Percentiles rank a stretch among this genome's conserved stretches.
phyloP scores from a whole-genome alignment of 2,888 invertebrate species.

The Nipponacmea schrenckii region DNA sequence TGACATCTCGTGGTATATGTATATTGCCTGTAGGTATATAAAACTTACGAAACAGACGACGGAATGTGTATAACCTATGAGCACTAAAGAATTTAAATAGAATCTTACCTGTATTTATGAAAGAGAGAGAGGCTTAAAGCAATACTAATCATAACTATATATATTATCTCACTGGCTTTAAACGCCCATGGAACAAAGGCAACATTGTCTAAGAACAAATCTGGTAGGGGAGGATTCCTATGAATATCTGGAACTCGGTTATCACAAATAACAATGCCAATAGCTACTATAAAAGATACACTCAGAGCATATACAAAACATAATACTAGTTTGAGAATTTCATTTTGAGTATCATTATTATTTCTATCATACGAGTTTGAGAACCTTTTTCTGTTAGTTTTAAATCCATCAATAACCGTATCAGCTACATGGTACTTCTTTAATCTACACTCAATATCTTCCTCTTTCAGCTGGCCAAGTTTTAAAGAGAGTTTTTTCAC shows the following conservation, averaged over 20 bases:
- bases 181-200: conserved; percentile 99
- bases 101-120: conserved; percentile 90
- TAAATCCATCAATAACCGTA: background rate
- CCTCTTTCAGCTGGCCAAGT: conserved; percentile 46
- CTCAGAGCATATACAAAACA: conserved; percentile 64
- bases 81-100: too few relatives aligned
- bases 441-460: background rate
- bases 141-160: conserved; percentile 85
- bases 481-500: conserved; percentile 80
- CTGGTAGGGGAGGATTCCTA: conserved; percentile 97
- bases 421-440: background rate
- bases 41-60: too few relatives aligned
- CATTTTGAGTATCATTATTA: conserved; percentile 61
- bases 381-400: conserved; percentile 16
- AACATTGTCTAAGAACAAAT: conserved; percentile 97
- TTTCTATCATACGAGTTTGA: conserved; percentile 24
- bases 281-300: conserved; percentile 69
- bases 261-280: conserved; percentile 99
- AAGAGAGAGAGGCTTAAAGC: conserved; percentile 91
- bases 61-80: too few relatives aligned
- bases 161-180: conserved; percentile 96
- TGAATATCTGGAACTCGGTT: conserved; percentile 95
- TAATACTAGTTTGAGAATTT: conserved; percentile 72
- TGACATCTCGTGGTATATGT: too few relatives aligned
- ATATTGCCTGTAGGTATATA: too few relatives aligned